phyloP scores from a whole-genome alignment of 2,113 vertebrate species.

The Protomyctophum bolini region DNA sequence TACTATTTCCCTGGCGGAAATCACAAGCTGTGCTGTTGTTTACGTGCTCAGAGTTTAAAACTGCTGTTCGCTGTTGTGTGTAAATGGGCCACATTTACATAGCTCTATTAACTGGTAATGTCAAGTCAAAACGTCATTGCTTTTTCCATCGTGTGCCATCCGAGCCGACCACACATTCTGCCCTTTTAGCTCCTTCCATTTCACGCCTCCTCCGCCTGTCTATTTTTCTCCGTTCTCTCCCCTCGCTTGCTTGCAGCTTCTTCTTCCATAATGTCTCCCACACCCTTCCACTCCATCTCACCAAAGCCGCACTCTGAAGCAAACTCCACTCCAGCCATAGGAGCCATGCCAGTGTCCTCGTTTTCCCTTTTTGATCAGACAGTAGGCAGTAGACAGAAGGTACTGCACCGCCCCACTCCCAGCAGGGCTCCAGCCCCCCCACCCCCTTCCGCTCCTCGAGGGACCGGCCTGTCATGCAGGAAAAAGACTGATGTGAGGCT shows the following conservation, averaged over 20 bases:
- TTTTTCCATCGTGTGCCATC: not conserved
- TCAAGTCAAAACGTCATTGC: conserved; percentile 27
- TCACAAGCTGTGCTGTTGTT: conserved; percentile 17
- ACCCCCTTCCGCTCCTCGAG: not conserved
- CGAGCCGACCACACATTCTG: conserved; percentile 1
- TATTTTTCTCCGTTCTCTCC: conserved; percentile 6
- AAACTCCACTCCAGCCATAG: not conserved
- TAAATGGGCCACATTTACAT: conserved; percentile 43
- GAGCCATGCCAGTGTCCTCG: conserved; percentile 22
- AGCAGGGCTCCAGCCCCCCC: conserved; percentile 19
- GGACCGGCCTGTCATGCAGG: conserved; percentile 49
- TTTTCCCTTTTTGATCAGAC: conserved; percentile 42
- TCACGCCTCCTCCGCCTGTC: conserved; percentile 16
- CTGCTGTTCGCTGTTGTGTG: conserved; percentile 38
- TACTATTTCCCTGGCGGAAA: no score
- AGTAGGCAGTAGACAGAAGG: no score
- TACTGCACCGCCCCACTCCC: conserved; percentile 27
- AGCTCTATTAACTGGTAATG: conserved; percentile 45
- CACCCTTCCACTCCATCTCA: conserved; percentile 2
- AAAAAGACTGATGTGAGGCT: conserved; percentile 62
- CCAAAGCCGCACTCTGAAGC: conserved; percentile 10
- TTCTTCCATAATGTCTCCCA: not conserved
- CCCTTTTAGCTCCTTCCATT: conserved; percentile 13
- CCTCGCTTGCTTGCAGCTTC: not conserved
- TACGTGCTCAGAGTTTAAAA: conserved; percentile 31